A percentile compares a stretch with the other conserved stretches of the same genome.
These are phyloP conservation scores for Nymphalis io DNA, from an alignment of 1,140 invertebrate species.

Conservation along the genomic window DNA sequence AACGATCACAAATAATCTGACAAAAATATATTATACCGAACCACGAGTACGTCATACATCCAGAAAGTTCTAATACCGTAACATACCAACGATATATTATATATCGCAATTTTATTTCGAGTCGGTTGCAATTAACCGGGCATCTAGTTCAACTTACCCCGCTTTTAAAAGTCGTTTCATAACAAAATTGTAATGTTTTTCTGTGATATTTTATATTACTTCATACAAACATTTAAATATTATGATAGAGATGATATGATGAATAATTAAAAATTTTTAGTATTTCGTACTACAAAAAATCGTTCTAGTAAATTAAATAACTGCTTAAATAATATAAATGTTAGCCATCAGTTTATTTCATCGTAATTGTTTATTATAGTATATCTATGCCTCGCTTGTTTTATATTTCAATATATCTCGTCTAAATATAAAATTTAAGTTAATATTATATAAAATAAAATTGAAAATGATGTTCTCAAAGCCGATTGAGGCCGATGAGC, in stretches of 20 bases:
- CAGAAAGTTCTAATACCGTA: constrained; percentile 2
- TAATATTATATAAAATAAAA: no score
- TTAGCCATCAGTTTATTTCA: no score
- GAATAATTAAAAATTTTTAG: constrained; percentile 1
- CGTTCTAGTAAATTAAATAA: no score
- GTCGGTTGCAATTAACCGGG: constrained; percentile 28
- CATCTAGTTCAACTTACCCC: constrained; percentile 29
- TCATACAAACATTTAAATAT: not conserved
- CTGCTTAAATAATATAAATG: not conserved
- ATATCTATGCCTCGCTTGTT: no score
- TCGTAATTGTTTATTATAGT: no score
- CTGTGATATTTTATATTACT: constrained; percentile 23
- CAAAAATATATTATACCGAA: not conserved
- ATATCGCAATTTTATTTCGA: constrained; percentile 7
- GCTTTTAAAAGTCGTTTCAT: constrained; percentile 16
- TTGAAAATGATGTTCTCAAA: no score
- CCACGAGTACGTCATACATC: not conserved
- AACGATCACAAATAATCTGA: no score
- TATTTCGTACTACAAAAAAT: not conserved
- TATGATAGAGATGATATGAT: constrained; percentile 4
- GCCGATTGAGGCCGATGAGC: no score
- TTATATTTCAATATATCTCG: no score
- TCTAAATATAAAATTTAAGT: no score
- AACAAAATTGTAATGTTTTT: constrained; percentile 17
- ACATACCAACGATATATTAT: not conserved